Conservation (phyloP, 2,797 vertebrate species). For the Poecilia velifera region DNA sequence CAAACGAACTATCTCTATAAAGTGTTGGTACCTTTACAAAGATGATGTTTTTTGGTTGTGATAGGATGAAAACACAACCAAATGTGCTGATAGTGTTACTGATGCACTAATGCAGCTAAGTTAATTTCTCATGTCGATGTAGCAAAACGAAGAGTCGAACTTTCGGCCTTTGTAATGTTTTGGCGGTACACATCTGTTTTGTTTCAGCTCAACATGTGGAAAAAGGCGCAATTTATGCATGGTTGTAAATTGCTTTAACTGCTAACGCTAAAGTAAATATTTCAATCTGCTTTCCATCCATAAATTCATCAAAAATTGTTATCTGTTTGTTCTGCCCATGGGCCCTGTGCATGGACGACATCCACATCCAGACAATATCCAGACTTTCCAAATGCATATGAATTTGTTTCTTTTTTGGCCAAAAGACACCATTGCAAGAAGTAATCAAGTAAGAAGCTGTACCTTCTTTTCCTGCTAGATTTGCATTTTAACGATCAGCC, state of each 20-base stretch:
- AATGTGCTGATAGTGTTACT: not conserved
- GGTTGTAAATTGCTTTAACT: not conserved
- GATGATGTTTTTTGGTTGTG: not conserved
- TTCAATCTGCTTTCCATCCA: not conserved
- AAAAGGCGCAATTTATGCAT: not conserved
- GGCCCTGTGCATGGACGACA: not conserved
- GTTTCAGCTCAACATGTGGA: not conserved
- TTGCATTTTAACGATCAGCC: not conserved
- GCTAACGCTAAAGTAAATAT: not conserved
- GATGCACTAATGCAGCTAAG: not conserved
- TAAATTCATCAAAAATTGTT: not conserved
- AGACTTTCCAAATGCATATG: not conserved
- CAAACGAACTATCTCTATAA: not conserved
- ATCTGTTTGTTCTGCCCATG: not conserved
- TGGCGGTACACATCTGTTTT: not conserved
- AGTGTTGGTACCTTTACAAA: not conserved
- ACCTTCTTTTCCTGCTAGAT: not conserved
- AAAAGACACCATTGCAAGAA: not conserved
- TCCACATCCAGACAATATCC: not conserved
- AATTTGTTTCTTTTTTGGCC: not conserved
- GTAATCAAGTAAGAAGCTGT: not conserved
- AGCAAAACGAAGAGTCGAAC: not conserved
- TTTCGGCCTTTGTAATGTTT: not conserved
- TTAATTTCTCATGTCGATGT: not conserved
- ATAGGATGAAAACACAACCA: not conserved